Evolutionary conservation across 2,797 vertebrate species (phyloP), one percentile per base, ranked within the genome.

Genomic region (Limnodromus scolopaceus): DNA sequence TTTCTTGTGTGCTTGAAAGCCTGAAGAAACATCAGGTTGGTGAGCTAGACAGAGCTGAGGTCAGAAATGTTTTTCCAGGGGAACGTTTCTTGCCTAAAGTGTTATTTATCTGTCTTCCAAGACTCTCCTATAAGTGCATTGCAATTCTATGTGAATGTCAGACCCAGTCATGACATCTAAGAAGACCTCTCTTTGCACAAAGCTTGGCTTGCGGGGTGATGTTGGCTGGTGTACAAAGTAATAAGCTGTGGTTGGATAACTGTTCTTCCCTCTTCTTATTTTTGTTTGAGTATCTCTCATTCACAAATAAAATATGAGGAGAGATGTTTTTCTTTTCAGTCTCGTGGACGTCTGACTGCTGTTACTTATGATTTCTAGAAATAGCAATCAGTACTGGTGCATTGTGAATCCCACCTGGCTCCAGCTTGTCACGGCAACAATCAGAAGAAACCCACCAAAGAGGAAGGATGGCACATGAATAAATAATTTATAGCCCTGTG

Each of bases 401-500:
- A 12, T 30, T 65, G 66, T 79, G 88, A 91, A 27, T 93, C 55
- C 90, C 94, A 82, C 90, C 90, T 89, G 79, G 63, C 80, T 92
- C 17, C 1, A 63, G 20, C 46, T 90, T 92, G 41, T 87, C 81
- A 49, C 84, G 57, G 66, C 70, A 93, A 68, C 80, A 70, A n/a
- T 70, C 86, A 74, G 63, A 81, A 91, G 82, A 45, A 80, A 77
- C 27, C 32, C 82, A 71, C 54, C 64, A 60, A 72, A 90, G 27
- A 64, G 54, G 48, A 64, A 90, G 17, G 34, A 63, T 60, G 65
- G 83, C 92, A 93, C 80, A 82, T 82, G 85, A 84, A 95, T 94
- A 96, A 96, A 95, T 93, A 87, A 93, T 93, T 93, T 86, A 71
- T 23, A 65, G 43, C 66, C 39, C 51, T 6, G 1, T 94, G 91